Conservation (phyloP, 1,140 invertebrate genomes). For the Trichogramma pretiosum region DNA sequence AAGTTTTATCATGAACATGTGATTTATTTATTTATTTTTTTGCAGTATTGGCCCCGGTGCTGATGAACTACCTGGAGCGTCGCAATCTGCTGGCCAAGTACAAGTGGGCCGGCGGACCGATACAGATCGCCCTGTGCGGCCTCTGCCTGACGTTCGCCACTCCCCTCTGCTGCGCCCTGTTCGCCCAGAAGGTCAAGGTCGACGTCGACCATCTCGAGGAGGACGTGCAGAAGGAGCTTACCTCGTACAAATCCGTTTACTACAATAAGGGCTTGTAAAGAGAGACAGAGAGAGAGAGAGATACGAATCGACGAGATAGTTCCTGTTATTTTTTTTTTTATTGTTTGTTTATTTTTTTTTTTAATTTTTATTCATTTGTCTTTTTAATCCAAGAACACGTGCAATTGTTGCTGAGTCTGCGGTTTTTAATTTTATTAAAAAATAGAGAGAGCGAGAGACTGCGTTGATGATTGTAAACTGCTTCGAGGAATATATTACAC, state of each 20-base stretch:
- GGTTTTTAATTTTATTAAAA: no score
- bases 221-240: constrained; percentile 45
- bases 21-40: no score
- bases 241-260: constrained; percentile 44
- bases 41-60: constrained; percentile 57
- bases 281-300: no score
- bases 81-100: constrained; percentile 45
- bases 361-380: neutral
- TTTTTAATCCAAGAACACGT: no score
- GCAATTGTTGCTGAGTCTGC: no score
- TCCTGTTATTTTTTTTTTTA: neutral
- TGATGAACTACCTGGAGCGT: constrained; percentile 60
- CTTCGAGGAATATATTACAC: no score
- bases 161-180: constrained; percentile 72
- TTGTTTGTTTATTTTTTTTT: neutral
- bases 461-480: no score
- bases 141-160: constrained; percentile 73
- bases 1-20: no score
- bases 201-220: constrained; percentile 50
- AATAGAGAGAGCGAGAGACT: no score
- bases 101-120: constrained; percentile 51
- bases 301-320: no score
- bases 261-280: constrained; percentile 57
- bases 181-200: constrained; percentile 62
- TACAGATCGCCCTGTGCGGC: constrained; percentile 63